phyloP scores from a whole-genome alignment of 2,888 invertebrate species.

The Meta bourneti region DNA sequence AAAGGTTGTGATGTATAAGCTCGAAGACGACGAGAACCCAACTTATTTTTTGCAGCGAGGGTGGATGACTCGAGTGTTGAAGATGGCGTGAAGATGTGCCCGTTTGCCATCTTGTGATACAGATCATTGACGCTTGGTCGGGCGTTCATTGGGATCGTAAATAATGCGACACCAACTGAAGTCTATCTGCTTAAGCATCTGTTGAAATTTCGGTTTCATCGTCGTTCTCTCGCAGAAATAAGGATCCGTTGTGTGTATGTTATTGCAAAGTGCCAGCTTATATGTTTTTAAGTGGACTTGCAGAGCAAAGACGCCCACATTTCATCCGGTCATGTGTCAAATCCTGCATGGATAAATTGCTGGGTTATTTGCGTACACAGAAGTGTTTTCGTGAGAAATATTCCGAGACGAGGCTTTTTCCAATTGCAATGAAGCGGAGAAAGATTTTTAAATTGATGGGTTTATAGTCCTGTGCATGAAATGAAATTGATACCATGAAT shows the following conservation, averaged over 20 bases:
- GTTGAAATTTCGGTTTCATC: slow-evolving; percentile 33
- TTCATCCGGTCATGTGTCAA: neutral
- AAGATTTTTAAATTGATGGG: too few species aligned
- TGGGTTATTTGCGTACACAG: neutral
- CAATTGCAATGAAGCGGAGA: too few species aligned
- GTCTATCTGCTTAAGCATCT: slow-evolving; percentile 19
- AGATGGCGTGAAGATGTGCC: slow-evolving; percentile 8
- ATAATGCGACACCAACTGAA: slow-evolving; percentile 4
- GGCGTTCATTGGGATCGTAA: neutral
- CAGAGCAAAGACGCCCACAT: neutral
- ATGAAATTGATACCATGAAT: too few species aligned
- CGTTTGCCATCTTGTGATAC: neutral
- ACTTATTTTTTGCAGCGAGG: slow-evolving; percentile 16
- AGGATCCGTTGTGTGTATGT: slow-evolving; percentile 1
- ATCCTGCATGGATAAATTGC: neutral
- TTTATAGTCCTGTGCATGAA: too few species aligned
- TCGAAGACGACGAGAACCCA: slow-evolving; percentile 25
- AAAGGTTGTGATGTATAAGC: slow-evolving; percentile 23
- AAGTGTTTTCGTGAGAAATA: too few species aligned
- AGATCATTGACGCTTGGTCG: neutral
- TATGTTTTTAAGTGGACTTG: slow-evolving; percentile 15
- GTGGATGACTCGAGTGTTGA: neutral
- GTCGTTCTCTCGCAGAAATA: neutral
- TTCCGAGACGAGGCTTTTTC: too few species aligned
- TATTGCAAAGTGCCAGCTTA: slow-evolving; percentile 26